phyloP scores from a whole-genome alignment of 2,797 vertebrate genomes.

The Myotis vivesi region DNA sequence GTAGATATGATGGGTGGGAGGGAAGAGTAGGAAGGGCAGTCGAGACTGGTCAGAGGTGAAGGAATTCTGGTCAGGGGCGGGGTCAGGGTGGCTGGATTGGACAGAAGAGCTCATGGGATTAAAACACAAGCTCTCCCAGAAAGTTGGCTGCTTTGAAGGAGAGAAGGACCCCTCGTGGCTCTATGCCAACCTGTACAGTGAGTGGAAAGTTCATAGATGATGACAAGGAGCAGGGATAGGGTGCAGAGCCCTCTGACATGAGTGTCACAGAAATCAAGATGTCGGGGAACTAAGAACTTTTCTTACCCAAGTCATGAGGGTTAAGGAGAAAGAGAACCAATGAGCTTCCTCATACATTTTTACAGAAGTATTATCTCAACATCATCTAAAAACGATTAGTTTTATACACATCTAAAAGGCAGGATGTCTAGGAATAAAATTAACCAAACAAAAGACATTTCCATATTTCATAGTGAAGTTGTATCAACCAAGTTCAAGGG shows the following conservation, averaged over 20 bases:
- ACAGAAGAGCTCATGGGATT: neutral
- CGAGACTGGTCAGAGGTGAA: neutral
- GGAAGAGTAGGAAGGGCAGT: neutral
- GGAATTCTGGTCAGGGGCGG: neutral
- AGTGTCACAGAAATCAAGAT: slow-evolving; percentile 33
- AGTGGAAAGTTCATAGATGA: neutral
- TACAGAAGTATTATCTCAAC: slow-evolving; percentile 39
- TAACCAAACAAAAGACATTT: slow-evolving; percentile 37
- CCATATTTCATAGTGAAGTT: slow-evolving; percentile 33
- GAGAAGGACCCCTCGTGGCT: neutral
- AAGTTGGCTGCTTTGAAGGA: neutral
- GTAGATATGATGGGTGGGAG: neutral
- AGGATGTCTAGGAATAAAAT: slow-evolving; percentile 56
- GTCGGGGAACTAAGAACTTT: neutral
- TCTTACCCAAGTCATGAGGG: neutral
- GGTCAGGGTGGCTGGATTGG: neutral
- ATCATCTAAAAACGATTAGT: neutral
- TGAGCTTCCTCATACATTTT: slow-evolving; percentile 34
- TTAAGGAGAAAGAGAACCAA: slow-evolving; percentile 32
- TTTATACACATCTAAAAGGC: slow-evolving; percentile 44
- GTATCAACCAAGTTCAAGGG: slow-evolving; percentile 40
- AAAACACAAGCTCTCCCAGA: neutral
- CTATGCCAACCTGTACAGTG: neutral
- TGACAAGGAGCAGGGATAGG: neutral
- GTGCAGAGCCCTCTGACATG: neutral